Base-by-base conservation (phyloP, 2,888 invertebrate genomes). In the Chrysolina haemoptera region DNA sequence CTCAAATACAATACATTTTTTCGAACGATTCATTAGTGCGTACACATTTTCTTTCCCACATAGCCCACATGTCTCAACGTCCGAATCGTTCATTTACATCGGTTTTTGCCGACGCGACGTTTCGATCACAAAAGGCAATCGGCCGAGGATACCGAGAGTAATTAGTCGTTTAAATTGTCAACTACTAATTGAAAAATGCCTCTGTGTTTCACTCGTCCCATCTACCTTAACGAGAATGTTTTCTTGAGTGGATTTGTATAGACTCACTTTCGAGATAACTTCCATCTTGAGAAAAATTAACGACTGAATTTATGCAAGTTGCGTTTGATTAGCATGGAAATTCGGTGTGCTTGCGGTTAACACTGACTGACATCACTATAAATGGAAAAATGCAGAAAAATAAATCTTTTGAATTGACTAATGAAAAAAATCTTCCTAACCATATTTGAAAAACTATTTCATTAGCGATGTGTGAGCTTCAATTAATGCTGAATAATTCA, bases 181-280 rank as follows among this genome's bases (percentile, higher is more conserved):
- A 16, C 18, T 50, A 50, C 50, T 18, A 9, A 18, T 16, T 50
- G 9, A 16, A 16, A 18, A 50, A 50, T 50, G 50, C 50, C 18
- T 50, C 14, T 14, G 50, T 18, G n/a, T 46, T 46, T n/a, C 46
- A 46, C 46, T 46, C n/a, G n/a, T 46, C n/a, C 46, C 14, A 46
- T 46, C 46, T 3, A 46, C 46, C 46, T 46, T 50, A 50, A 16
- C 16, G 50, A 50, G 50, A 50, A 18, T 50, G 50, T 50, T 50
- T 50, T 50, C 50, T 16, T 50, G 18, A 10, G n/a, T 50, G 50
- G 18, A 50, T 50, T 50, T 50, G 9, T 50, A 50, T 9, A 50
- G n/a, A 50, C 16, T 50, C 50, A 16, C 50, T 50, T 50, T n/a
- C 14, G 18, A 16, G 18, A 50, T 50, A 50, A 16, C 18, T 50